Percentiles rank a stretch among this genome's conserved stretches.
Evolutionary conservation across 2,113 vertebrate genomes (phyloP).

Genomic region (Daboia siamensis): DNA sequence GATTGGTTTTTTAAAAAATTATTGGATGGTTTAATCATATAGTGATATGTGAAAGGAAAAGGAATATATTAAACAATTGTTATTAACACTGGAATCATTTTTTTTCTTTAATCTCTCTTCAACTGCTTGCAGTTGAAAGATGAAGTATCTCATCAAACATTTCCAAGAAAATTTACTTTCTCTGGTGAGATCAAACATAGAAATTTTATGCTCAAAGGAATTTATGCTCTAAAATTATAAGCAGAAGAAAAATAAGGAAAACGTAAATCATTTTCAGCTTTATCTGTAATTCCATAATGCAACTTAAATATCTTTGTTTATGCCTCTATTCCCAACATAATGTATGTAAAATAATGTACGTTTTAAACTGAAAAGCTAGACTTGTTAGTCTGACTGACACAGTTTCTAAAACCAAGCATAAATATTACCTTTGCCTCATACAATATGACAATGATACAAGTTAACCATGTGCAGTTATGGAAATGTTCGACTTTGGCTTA

Average conservation of each 20-base stretch:
- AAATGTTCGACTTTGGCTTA: not conserved
- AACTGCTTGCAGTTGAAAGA: not conserved
- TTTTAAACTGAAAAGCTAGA: not conserved
- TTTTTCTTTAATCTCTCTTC: not conserved
- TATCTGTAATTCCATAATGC: not conserved
- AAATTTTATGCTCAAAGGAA: not conserved
- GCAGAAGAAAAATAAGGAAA: not conserved
- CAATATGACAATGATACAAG: not conserved
- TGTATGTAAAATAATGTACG: not conserved
- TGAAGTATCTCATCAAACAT: not conserved
- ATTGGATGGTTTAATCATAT: not conserved
- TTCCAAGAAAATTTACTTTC: not conserved
- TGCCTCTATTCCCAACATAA: not conserved
- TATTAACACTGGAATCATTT: not conserved
- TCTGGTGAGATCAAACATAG: not conserved
- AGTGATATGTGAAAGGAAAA: not conserved
- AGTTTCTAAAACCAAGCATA: not conserved
- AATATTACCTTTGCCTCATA: not conserved
- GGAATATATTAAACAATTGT: not conserved
- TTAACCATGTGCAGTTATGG: not conserved
- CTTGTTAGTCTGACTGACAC: not conserved
- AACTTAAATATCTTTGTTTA: not conserved
- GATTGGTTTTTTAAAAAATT: not conserved
- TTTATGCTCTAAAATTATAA: not conserved
- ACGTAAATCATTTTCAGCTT: not conserved